Percentiles rank a stretch among this genome's conserved stretches.
Conservation (phyloP, 1,140 invertebrate genomes). For the Polypedilum vanderplanki region DNA sequence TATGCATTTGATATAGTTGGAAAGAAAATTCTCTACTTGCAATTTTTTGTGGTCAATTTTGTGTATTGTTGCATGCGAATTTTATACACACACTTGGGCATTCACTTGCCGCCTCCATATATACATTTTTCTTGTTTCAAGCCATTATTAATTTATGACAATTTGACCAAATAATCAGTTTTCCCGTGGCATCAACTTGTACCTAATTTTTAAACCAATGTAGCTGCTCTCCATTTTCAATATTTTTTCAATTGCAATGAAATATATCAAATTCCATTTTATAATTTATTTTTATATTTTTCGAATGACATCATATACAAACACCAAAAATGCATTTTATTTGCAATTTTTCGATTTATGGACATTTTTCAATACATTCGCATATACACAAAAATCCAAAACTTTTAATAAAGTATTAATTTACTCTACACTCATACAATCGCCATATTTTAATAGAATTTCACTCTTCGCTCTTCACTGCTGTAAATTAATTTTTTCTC, state of each 20-base stretch:
- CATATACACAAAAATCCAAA: neutral
- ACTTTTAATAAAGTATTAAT: constrained; percentile 17
- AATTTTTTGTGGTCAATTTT: neutral
- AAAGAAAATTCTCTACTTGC: neutral
- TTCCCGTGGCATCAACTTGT: no score
- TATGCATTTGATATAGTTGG: neutral
- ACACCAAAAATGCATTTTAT: neutral
- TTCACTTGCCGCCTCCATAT: neutral
- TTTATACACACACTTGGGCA: neutral
- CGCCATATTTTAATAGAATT: no score
- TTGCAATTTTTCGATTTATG: neutral
- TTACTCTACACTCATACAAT: neutral
- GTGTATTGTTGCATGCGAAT: constrained; percentile 5
- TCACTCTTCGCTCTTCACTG: no score
- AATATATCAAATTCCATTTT: neutral
- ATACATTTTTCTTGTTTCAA: constrained; percentile 20
- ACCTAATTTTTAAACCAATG: no score
- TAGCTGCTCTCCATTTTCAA: no score
- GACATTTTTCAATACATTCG: neutral
- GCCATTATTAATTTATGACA: constrained; percentile 27
- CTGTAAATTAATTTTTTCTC: no score
- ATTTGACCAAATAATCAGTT: constrained; percentile 14
- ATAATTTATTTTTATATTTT: neutral
- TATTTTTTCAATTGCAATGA: constrained; percentile 1
- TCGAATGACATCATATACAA: no score